Conservation (phyloP, 2,888 invertebrate species). For the Drosophila bunnanda region DNA sequence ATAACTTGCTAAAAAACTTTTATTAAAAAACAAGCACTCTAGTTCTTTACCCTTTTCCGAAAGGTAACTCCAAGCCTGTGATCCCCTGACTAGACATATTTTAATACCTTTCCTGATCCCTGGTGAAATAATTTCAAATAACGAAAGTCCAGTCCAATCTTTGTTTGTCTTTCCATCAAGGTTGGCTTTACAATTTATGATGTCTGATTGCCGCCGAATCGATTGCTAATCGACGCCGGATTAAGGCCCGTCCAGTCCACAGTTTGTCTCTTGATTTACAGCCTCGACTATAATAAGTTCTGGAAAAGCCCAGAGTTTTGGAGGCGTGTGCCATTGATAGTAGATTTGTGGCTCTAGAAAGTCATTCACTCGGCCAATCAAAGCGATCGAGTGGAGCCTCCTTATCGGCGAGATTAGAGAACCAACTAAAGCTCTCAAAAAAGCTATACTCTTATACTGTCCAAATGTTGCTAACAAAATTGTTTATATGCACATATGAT, state of each 20-base stretch:
- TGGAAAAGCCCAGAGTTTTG: slow-evolving; percentile 22
- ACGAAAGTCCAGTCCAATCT: slow-evolving; percentile 19
- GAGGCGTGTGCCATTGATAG: slow-evolving; percentile 41
- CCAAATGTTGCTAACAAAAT: slow-evolving; percentile 11
- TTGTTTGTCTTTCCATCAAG: slow-evolving; percentile 5
- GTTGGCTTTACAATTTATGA: slow-evolving; percentile 28
- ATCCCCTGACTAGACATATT: background rate
- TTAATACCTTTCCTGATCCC: background rate
- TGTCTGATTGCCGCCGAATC: slow-evolving; percentile 18
- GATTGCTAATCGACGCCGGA: slow-evolving; percentile 12
- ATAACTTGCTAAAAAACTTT: background rate
- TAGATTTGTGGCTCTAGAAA: background rate
- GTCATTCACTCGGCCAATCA: slow-evolving; percentile 35
- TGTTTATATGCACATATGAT: background rate
- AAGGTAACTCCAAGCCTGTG: background rate
- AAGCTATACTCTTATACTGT: slow-evolving; percentile 3
- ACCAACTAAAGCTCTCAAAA: background rate
- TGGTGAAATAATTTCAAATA: slow-evolving; percentile 16
- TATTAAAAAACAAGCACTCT: no score
- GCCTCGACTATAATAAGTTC: slow-evolving; percentile 6
- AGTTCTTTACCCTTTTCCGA: no score
- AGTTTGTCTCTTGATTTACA: slow-evolving; percentile 30
- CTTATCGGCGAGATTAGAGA: slow-evolving; percentile 12
- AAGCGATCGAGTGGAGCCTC: slow-evolving; percentile 8
- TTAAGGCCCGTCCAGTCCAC: slow-evolving; percentile 13